Evolutionary conservation across 2,113 vertebrate genomes (phyloP).

Genomic region (Ptychochromis oligacanthus): DNA sequence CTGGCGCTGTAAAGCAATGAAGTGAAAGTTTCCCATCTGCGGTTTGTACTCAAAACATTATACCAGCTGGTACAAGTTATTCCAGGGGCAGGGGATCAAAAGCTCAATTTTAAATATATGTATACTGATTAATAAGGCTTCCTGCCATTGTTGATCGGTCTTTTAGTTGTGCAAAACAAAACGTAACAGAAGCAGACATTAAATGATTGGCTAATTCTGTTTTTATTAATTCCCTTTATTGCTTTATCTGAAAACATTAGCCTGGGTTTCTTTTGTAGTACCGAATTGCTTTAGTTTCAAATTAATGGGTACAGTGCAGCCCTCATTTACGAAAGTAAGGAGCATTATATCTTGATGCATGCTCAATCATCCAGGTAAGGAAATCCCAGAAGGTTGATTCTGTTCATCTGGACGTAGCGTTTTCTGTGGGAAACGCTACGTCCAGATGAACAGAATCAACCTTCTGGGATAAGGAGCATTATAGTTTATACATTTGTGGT

Average conservation of each 20-base stretch:
- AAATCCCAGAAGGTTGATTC: too few relatives aligned
- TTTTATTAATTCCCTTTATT: not conserved
- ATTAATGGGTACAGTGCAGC: not conserved
- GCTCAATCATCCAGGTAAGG: too few relatives aligned
- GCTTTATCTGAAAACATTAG: not conserved
- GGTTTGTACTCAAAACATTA: not conserved
- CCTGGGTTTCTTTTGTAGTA: not conserved
- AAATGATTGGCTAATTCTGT: not conserved
- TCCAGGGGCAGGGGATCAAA: not conserved
- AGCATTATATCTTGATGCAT: too few relatives aligned
- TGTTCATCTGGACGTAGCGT: too few relatives aligned
- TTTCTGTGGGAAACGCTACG: too few relatives aligned
- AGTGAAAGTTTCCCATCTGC: not conserved
- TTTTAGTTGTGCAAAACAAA: not conserved
- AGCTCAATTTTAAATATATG: not conserved
- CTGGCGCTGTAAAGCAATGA: not conserved
- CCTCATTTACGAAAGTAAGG: not conserved
- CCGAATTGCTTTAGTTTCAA: not conserved
- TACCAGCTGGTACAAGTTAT: not conserved
- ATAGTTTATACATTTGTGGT: conserved; percentile 28
- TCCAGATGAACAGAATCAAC: too few relatives aligned
- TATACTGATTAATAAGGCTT: not conserved
- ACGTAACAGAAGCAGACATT: not conserved
- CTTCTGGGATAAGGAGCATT: not conserved
- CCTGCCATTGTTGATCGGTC: not conserved